Percentiles rank a stretch among this genome's conserved stretches.
These are phyloP conservation scores for Manis pentadactyla DNA, from an alignment of 2,797 vertebrate genomes.

Conservation along the genomic window DNA sequence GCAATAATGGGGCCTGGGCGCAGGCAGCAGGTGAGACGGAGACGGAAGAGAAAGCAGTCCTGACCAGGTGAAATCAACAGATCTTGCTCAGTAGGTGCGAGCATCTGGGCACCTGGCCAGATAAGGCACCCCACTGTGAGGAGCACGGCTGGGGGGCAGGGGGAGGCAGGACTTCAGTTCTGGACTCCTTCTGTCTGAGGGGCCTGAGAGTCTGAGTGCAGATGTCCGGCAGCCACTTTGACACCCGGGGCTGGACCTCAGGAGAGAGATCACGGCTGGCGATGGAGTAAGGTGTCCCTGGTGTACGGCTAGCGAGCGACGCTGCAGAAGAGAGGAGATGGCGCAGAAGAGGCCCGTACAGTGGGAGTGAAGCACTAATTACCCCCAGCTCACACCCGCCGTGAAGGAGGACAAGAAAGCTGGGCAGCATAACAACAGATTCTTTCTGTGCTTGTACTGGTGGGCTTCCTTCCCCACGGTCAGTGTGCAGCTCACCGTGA, in stretches of 20 bases:
- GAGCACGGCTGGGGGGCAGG: too few relatives aligned
- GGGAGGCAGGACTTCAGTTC: not conserved
- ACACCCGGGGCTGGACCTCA: not conserved
- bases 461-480: not conserved
- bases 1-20: not conserved
- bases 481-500: not conserved
- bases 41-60: not conserved
- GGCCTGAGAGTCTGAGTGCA: not conserved
- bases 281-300: not conserved
- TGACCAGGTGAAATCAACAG: not conserved
- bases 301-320: not conserved
- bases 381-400: not conserved
- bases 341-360: not conserved
- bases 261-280: not conserved
- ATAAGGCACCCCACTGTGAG: not conserved
- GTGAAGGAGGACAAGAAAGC: not conserved
- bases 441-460: not conserved
- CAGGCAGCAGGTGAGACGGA: not conserved
- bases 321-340: not conserved
- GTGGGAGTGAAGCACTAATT: not conserved
- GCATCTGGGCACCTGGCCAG: not conserved
- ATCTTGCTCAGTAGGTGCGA: not conserved
- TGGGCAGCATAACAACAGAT: fast-evolving
- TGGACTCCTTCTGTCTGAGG: not conserved
- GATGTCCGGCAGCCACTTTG: not conserved